A percentile compares a stretch with the other conserved stretches of the same genome.
phyloP scores from a whole-genome alignment of 2,888 invertebrate species.

The Eupithecia vulgata region DNA sequence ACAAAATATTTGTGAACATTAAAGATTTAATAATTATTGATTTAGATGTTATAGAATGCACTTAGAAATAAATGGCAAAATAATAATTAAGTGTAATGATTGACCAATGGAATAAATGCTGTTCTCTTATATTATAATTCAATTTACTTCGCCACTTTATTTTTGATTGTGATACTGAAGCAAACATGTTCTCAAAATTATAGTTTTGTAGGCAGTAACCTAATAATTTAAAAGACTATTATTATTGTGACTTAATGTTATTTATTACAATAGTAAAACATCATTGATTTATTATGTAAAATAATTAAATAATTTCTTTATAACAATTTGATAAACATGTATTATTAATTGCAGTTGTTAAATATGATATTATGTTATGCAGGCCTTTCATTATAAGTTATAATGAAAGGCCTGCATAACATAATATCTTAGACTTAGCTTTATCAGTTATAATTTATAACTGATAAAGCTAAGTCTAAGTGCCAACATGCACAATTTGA shows the following conservation, averaged over 20 bases:
- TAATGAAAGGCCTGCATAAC: too few species aligned
- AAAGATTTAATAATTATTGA: too few species aligned
- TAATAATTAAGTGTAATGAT: neutral
- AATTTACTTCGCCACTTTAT: neutral
- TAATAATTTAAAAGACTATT: too few species aligned
- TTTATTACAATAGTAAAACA: too few species aligned
- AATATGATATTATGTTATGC: neutral
- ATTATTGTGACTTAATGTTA: neutral
- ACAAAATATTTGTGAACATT: neutral
- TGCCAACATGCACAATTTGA: too few species aligned
- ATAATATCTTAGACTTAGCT: too few species aligned
- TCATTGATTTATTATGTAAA: too few species aligned
- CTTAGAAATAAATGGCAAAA: neutral
- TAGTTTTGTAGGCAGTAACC: too few species aligned
- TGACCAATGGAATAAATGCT: neutral
- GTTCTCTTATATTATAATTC: neutral
- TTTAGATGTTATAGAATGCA: neutral
- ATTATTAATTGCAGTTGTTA: neutral
- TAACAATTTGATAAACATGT: neutral
- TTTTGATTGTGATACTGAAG: neutral
- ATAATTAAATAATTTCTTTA: neutral
- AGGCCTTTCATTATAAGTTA: too few species aligned
- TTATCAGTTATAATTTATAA: too few species aligned
- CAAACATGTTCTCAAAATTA: neutral
- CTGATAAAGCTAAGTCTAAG: neutral